Evolutionary conservation across 2,113 vertebrate species (phyloP).

Genomic region (Rhegmatorhina hoffmannsi): DNA sequence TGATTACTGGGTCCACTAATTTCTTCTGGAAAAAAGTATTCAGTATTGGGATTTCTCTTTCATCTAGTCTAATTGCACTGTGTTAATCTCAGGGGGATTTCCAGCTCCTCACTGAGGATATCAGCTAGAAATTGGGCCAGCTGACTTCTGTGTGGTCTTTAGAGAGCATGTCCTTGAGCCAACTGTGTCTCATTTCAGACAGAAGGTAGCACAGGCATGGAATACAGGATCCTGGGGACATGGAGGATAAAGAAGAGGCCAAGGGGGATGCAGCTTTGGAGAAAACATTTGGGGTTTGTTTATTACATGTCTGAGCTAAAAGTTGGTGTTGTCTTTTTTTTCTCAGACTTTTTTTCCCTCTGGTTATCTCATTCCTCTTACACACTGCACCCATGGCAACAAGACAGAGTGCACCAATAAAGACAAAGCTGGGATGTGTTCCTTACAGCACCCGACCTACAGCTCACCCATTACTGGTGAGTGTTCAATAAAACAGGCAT

Average conservation of each 20-base stretch:
- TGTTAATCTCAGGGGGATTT: background rate
- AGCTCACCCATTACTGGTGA: conserved; percentile 84
- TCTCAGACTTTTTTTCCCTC: conserved; percentile 86
- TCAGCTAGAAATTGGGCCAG: background rate
- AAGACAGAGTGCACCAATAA: conserved; percentile 58
- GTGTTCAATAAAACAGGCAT: background rate
- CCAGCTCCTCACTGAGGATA: background rate
- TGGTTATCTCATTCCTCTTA: conserved; percentile 89
- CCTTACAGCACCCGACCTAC: conserved; percentile 79
- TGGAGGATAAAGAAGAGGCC: background rate
- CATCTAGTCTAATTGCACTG: background rate
- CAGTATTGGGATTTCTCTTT: background rate
- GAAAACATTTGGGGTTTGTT: background rate
- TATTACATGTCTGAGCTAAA: background rate
- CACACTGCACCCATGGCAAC: conserved; percentile 80
- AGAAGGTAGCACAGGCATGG: background rate
- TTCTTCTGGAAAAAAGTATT: background rate
- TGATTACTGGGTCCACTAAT: background rate
- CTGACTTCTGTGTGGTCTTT: background rate
- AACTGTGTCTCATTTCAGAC: background rate
- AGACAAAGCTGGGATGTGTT: conserved; percentile 71
- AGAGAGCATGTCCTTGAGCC: background rate
- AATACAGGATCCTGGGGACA: background rate
- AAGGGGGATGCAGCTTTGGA: background rate
- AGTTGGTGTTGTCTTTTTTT: background rate